Evolutionary conservation across 1,140 invertebrate genomes (phyloP).

Genomic region (silkworm (Bombyx mori)): DNA sequence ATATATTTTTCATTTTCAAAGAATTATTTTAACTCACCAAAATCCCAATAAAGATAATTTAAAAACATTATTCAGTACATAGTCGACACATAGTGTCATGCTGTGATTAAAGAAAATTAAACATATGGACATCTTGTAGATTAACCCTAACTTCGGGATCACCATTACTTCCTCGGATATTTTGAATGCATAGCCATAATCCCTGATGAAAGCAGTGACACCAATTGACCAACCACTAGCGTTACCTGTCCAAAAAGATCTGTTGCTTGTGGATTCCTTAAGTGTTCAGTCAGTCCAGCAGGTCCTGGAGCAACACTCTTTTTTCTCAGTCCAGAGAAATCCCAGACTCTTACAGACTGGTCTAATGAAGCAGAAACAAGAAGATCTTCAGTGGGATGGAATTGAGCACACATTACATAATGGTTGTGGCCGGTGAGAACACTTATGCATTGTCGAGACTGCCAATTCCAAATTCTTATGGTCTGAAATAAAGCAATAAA

Average conservation of each 20-base stretch:
- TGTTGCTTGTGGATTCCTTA: conserved; percentile 89
- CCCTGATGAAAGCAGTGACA: conserved; percentile 3
- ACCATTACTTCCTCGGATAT: no score
- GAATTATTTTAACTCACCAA: no score
- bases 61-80: no score
- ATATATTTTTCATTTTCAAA: no score
- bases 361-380: conserved; percentile 98
- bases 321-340: conserved; percentile 96
- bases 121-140: no score
- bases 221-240: no score
- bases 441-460: conserved; percentile 97
- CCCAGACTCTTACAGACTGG: conserved; percentile 99
- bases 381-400: conserved; percentile 97
- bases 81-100: no score
- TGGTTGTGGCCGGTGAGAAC: conserved; percentile 98
- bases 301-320: conserved; percentile 98
- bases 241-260: conserved; percentile 90
- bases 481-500: conserved; percentile 70
- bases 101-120: no score
- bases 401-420: conserved; percentile 99
- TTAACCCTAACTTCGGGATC: no score
- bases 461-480: conserved; percentile 99
- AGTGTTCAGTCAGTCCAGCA: conserved; percentile 89
- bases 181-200: no score
- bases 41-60: no score